Evolutionary conservation across 2,797 vertebrate genomes (phyloP).

Genomic region (Yasuhikotakia modesta): DNA sequence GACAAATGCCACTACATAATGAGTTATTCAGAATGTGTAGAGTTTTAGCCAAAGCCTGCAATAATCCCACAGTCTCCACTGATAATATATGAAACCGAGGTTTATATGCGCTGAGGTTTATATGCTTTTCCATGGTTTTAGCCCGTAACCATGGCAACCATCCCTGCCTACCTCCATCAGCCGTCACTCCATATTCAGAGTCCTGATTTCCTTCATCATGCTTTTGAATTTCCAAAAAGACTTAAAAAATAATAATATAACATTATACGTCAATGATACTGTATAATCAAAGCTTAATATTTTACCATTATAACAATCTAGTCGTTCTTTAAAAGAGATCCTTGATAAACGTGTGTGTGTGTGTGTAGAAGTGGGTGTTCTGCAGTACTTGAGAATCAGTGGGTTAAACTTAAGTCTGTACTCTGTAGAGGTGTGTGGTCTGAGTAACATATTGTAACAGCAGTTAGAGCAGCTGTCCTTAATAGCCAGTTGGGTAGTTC

Average conservation of each 20-base stretch:
- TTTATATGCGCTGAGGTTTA: slow-evolving; percentile 28
- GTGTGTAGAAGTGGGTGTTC: slow-evolving; percentile 12
- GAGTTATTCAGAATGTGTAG: too few species aligned
- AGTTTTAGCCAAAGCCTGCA: background rate
- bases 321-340: slow-evolving; percentile 18
- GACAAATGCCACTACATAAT: too few species aligned
- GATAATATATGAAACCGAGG: slow-evolving; percentile 37
- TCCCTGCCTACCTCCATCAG: slow-evolving; percentile 23
- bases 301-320: background rate
- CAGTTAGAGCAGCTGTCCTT: background rate
- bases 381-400: slow-evolving; percentile 28
- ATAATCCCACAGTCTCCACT: slow-evolving; percentile 15
- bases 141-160: slow-evolving; percentile 38
- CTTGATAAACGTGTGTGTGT: slow-evolving; percentile 38
- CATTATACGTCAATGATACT: background rate
- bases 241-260: slow-evolving; percentile 6
- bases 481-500: background rate
- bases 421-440: slow-evolving; percentile 35
- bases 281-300: slow-evolving; percentile 23
- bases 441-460: background rate
- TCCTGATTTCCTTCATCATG: slow-evolving; percentile 15
- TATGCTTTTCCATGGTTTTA: slow-evolving; percentile 29
- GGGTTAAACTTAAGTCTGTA: slow-evolving; percentile 12
- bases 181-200: slow-evolving; percentile 3
- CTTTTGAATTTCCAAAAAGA: slow-evolving; percentile 14